Conservation (phyloP, 92 coral and sea anemone species). For the Scolanthus callimorphus region DNA sequence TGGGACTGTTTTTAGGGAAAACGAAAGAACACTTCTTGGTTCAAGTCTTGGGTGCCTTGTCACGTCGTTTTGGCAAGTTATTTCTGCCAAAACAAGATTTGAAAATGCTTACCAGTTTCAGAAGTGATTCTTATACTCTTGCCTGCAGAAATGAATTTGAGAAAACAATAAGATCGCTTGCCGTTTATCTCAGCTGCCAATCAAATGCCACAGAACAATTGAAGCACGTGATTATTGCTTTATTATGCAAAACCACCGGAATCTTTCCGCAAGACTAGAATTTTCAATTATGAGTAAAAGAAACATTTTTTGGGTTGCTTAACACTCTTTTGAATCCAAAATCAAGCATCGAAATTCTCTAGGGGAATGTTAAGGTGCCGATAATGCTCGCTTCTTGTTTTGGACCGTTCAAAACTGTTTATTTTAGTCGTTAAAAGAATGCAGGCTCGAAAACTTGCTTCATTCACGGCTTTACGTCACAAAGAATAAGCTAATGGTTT, state of each 20-base stretch:
- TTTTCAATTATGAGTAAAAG: slow-evolving; percentile 28
- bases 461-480: slow-evolving; percentile 38
- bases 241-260: slow-evolving; percentile 63
- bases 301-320: slow-evolving; percentile 7
- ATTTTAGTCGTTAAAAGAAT: slow-evolving; percentile 18
- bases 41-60: slow-evolving; percentile 15
- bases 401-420: too few relatives aligned
- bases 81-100: slow-evolving; percentile 40
- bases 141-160: slow-evolving; percentile 37
- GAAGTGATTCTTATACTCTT: slow-evolving; percentile 41
- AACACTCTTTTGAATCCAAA: slow-evolving; percentile 1
- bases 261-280: slow-evolving; percentile 48
- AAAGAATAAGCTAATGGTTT: slow-evolving; percentile 49
- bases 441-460: slow-evolving; percentile 35
- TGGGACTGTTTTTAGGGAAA: slow-evolving; percentile 20
- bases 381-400: neutral
- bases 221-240: slow-evolving; percentile 58
- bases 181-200: slow-evolving; percentile 75
- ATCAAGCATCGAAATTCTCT: slow-evolving; percentile 1
- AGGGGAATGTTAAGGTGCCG: neutral
- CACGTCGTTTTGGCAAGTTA: slow-evolving; percentile 8
- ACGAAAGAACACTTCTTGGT: slow-evolving; percentile 6
- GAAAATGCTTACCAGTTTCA: slow-evolving; percentile 40
- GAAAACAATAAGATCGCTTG: slow-evolving; percentile 41
- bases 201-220: slow-evolving; percentile 66